phyloP scores from a whole-genome alignment of 64 coral and sea anemone genomes.

The Exaiptasia diaphana region DNA sequence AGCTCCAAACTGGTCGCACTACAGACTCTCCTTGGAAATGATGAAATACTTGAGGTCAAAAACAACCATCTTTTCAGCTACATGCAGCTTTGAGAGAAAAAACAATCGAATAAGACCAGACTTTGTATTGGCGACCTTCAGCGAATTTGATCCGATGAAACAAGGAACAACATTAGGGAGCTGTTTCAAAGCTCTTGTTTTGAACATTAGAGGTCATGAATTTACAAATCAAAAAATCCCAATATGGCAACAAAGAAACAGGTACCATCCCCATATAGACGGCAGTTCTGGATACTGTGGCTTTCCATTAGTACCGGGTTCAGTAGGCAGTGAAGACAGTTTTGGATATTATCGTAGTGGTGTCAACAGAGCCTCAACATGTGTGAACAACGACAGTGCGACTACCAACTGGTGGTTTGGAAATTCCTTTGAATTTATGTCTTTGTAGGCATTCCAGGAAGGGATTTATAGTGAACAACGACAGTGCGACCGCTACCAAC shows the following conservation, averaged over 20 bases:
- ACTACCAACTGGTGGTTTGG: no score
- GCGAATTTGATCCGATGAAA: background rate
- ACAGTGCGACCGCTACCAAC: no score
- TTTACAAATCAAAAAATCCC: background rate
- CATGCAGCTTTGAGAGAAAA: no score
- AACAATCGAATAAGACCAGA: background rate
- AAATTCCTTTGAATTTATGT: no score
- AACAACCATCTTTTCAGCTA: background rate
- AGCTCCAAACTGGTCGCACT: background rate
- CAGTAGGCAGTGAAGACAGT: no score
- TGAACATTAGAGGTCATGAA: background rate
- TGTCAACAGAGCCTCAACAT: no score
- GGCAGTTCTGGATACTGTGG: background rate
- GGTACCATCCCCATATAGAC: background rate
- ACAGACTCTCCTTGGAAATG: background rate
- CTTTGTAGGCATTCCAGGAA: no score
- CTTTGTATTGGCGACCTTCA: background rate
- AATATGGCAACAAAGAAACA: background rate
- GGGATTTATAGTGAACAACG: no score
- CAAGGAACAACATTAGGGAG: background rate
- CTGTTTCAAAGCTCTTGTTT: background rate
- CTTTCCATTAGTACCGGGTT: no score
- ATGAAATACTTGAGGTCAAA: background rate
- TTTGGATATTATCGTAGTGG: no score
- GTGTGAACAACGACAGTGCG: no score